Conservation (phyloP, 1,140 invertebrate species). For the Achatina immaculata region DNA sequence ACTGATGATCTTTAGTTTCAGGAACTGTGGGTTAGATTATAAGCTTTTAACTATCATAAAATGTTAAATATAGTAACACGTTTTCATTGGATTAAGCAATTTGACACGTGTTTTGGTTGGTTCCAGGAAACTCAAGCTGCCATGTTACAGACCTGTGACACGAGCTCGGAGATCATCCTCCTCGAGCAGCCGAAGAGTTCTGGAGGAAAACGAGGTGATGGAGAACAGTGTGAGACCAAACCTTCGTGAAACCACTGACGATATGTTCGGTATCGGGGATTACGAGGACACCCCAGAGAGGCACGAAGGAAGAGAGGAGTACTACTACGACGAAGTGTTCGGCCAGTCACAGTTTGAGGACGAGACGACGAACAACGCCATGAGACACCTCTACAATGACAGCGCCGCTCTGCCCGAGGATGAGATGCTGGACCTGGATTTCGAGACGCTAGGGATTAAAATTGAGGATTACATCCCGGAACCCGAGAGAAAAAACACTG, state of each 20-base stretch:
- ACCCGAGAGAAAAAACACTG: neutral
- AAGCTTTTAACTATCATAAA: too few species aligned
- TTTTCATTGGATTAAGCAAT: neutral
- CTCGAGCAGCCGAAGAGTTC: conserved; percentile 20
- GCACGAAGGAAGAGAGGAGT: conserved; percentile 5
- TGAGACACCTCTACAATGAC: conserved; percentile 27
- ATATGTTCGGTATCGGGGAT: conserved; percentile 32
- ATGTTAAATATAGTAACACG: too few species aligned
- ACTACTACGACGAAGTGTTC: conserved; percentile 38
- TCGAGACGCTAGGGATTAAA: conserved; percentile 35
- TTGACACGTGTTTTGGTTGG: neutral
- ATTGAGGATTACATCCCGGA: conserved; percentile 10
- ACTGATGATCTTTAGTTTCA: too few species aligned
- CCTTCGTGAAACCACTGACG: neutral
- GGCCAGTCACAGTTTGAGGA: conserved; percentile 34
- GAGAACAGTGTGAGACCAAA: neutral
- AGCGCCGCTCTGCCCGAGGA: neutral
- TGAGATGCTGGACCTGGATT: conserved; percentile 33
- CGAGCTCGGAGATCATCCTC: conserved; percentile 18
- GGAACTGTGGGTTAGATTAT: too few species aligned
- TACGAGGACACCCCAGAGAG: neutral
- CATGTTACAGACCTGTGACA: neutral
- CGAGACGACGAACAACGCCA: conserved; percentile 26
- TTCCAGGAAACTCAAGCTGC: conserved; percentile 26
- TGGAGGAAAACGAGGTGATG: conserved; percentile 23